Conservation (phyloP, 2,888 invertebrate species). For the Hesperia comma region DNA sequence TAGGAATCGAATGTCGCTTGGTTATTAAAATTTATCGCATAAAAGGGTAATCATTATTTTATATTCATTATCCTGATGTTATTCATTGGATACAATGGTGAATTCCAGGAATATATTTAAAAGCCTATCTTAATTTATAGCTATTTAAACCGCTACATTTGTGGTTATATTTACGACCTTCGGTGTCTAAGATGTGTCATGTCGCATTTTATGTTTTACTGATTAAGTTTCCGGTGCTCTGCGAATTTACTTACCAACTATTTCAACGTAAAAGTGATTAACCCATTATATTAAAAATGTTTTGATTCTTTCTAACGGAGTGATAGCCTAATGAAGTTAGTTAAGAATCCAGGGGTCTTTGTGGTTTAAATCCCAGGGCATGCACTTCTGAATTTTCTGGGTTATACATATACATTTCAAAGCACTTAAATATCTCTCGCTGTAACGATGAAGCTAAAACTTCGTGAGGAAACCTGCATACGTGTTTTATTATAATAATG, state of each 20-base stretch:
- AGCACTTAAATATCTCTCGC: no score
- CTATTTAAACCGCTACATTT: slow-evolving; percentile 54
- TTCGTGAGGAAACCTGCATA: no score
- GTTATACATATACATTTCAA: no score
- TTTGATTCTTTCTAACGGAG: no score
- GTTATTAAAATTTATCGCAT: not conserved
- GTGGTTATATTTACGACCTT: slow-evolving; percentile 57
- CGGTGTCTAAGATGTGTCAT: slow-evolving; percentile 35
- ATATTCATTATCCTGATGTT: not conserved
- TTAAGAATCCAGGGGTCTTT: no score
- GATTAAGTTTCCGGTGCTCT: not conserved
- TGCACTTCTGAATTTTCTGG: no score
- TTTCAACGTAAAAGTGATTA: not conserved
- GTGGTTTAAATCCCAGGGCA: no score
- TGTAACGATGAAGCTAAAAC: no score
- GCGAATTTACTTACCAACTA: not conserved
- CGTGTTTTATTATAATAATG: no score
- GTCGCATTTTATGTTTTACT: slow-evolving; percentile 1
- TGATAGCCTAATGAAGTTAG: no score
- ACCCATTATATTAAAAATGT: not conserved
- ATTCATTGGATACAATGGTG: not conserved
- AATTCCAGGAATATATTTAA: slow-evolving; percentile 50
- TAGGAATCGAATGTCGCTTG: not conserved
- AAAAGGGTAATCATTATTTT: not conserved
- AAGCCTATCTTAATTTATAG: slow-evolving; percentile 58